Conservation (phyloP, 2,797 vertebrate genomes). For the Fistularia tabacaria region DNA sequence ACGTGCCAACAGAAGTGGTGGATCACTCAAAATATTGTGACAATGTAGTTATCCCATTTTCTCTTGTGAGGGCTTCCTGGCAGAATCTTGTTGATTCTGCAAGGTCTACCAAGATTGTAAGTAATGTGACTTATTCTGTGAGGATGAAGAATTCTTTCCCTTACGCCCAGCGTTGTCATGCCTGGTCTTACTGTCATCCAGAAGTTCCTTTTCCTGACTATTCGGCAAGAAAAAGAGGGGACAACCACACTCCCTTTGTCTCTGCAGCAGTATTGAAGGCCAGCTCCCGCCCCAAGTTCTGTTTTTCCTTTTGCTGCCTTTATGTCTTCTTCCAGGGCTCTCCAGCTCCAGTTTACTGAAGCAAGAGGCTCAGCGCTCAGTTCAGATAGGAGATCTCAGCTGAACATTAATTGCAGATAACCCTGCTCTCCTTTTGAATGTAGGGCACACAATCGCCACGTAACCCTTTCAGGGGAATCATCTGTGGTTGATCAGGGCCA, state of each 20-base stretch:
- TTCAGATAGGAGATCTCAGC: slow-evolving; percentile 45
- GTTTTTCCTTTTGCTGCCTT: slow-evolving; percentile 63
- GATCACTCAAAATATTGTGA: slow-evolving; percentile 37
- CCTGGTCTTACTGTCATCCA: slow-evolving; percentile 59
- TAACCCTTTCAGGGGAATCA: slow-evolving; percentile 51
- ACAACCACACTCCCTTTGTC: slow-evolving; percentile 65
- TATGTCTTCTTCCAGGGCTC: slow-evolving; percentile 50
- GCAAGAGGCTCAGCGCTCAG: slow-evolving; percentile 28
- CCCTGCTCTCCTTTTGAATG: slow-evolving; percentile 69
- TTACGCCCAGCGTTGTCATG: slow-evolving; percentile 40
- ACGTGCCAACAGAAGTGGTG: slow-evolving; percentile 44
- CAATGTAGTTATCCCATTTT: slow-evolving; percentile 30
- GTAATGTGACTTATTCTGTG: slow-evolving; percentile 32
- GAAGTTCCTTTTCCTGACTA: slow-evolving; percentile 44
- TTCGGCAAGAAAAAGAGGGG: slow-evolving; percentile 41
- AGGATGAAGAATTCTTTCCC: slow-evolving; percentile 31
- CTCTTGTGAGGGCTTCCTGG: slow-evolving; percentile 37
- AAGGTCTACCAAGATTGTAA: slow-evolving; percentile 54
- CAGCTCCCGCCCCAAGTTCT: slow-evolving; percentile 29
- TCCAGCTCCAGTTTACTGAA: slow-evolving; percentile 31
- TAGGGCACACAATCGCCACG: slow-evolving; percentile 65
- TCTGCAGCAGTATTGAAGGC: slow-evolving; percentile 45
- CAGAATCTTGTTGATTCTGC: slow-evolving; percentile 40
- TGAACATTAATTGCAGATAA: slow-evolving; percentile 52
- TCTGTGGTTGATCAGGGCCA: slow-evolving; percentile 45